A percentile compares a stretch with the other conserved stretches of the same genome.
Conservation (phyloP, 2,113 vertebrate genomes). For the Scopus umbretta region DNA sequence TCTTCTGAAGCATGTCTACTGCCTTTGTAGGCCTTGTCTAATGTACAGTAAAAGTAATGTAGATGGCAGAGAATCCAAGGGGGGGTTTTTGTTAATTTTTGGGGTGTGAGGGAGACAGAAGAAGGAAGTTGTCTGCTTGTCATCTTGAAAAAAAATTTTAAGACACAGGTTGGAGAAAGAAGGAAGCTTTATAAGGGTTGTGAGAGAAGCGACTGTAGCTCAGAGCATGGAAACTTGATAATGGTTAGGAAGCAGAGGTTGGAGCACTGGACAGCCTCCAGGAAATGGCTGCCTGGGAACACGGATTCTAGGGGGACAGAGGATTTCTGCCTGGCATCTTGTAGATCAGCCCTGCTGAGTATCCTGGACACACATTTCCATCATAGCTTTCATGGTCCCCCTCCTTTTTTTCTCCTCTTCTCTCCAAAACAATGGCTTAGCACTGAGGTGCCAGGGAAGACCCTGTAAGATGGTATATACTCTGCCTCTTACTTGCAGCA, state of each 20-base stretch:
- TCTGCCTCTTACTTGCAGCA: background rate
- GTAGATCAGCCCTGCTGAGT: background rate
- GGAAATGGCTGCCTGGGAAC: background rate
- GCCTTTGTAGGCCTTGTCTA: background rate
- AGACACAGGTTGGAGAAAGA: background rate
- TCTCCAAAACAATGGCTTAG: background rate
- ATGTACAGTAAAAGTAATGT: background rate
- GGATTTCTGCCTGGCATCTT: background rate
- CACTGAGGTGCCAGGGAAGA: background rate
- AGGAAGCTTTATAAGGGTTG: background rate
- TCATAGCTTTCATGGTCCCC: background rate
- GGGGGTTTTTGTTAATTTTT: background rate
- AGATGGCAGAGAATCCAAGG: background rate
- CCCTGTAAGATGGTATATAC: too few species aligned
- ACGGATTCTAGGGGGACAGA: background rate
- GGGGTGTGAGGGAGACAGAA: background rate
- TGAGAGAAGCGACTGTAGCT: background rate
- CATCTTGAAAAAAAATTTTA: background rate
- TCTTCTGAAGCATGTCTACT: background rate
- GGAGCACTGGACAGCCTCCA: background rate
- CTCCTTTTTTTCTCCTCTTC: background rate
- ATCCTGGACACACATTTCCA: background rate
- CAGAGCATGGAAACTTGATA: background rate
- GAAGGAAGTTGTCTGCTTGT: background rate
- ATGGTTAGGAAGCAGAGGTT: background rate